Conservation (phyloP, 2,113 vertebrate species). For the Procapra przewalskii region DNA sequence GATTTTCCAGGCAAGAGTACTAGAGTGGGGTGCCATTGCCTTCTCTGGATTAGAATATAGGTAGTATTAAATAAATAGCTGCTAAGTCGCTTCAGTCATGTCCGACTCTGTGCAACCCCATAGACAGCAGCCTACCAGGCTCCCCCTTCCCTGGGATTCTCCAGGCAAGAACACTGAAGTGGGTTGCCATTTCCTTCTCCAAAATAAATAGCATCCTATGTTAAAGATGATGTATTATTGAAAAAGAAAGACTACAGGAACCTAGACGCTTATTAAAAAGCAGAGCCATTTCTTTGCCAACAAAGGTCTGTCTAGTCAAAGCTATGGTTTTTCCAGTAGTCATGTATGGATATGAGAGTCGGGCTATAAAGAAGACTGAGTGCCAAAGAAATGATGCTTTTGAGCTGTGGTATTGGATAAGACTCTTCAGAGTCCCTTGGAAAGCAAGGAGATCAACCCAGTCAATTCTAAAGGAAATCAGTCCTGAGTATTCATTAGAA, state of each 20-base stretch:
- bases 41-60: too few relatives aligned
- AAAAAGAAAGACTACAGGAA: background rate
- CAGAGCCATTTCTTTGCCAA: background rate
- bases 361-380: background rate
- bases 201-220: background rate
- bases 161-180: too few relatives aligned
- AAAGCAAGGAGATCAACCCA: background rate
- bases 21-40: too few relatives aligned
- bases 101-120: too few relatives aligned
- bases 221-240: background rate
- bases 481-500: background rate
- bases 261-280: background rate
- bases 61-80: too few relatives aligned
- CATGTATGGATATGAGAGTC: background rate
- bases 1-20: too few relatives aligned
- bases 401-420: background rate
- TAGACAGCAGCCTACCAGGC: too few relatives aligned
- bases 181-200: too few relatives aligned
- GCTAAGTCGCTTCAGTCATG: too few relatives aligned
- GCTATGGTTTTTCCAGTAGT: background rate
- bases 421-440: background rate
- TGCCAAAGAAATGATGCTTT: background rate
- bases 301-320: background rate
- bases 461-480: background rate
- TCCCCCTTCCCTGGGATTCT: too few relatives aligned